phyloP scores from a whole-genome alignment of 2,113 vertebrate species.

The Saguinus midas region DNA sequence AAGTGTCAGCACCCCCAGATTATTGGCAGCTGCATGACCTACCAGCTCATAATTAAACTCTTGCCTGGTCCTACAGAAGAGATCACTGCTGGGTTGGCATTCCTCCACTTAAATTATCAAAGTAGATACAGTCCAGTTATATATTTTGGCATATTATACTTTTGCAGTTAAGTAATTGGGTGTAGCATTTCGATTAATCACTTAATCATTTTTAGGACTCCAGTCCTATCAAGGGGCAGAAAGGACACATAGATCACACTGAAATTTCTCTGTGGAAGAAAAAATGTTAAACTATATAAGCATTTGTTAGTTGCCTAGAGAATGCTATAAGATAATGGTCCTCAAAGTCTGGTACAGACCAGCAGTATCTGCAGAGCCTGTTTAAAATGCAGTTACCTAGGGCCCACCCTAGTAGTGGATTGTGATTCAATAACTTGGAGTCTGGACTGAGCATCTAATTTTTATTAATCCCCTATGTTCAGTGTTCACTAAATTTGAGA shows the following conservation, averaged over 20 bases:
- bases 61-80: slow-evolving; percentile 37
- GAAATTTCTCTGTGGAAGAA: neutral
- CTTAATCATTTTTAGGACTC: slow-evolving; percentile 52
- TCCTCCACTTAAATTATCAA: slow-evolving; percentile 24
- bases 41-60: slow-evolving; percentile 54
- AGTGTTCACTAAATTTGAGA: neutral
- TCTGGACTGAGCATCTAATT: neutral
- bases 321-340: neutral
- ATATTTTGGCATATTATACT: slow-evolving; percentile 29
- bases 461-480: neutral
- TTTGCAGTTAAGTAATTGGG: slow-evolving; percentile 67
- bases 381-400: neutral
- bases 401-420: neutral
- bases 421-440: neutral
- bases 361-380: neutral
- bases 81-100: neutral
- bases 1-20: slow-evolving; percentile 43
- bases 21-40: slow-evolving; percentile 58
- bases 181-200: slow-evolving; percentile 39
- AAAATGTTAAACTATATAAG: neutral
- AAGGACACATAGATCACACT: slow-evolving; percentile 25
- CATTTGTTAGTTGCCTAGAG: neutral
- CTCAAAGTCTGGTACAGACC: neutral
- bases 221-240: neutral
- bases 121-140: slow-evolving; percentile 18